Evolutionary conservation across 2,888 invertebrate genomes (phyloP), one percentile per base, ranked within the genome.

Genomic region (Prosopocoilus inquinatus): DNA sequence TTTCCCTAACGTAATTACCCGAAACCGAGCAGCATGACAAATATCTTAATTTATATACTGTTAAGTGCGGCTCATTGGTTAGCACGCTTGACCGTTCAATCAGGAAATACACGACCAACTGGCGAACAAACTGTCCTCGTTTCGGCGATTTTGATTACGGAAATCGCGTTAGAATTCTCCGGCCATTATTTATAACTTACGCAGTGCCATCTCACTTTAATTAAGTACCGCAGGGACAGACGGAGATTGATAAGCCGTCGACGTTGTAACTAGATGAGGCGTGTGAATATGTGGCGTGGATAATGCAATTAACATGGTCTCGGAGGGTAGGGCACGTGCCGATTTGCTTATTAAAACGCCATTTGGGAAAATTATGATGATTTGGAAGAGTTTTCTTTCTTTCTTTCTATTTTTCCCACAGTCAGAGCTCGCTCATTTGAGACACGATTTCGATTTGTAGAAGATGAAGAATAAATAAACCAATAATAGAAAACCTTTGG

Each of bases 231-330:
- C 34, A 32, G 48, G 13, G 41, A 16, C n/a, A 43, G 35, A 47
- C 28, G 43, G 53, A 47, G 47, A 53, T 53, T 53, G 53, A 48
- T 53, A 47, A 53, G 41, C 48, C 43, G 34, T 35, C 15, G 16
- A 47, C 13, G 47, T 43, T 47, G 36, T 53, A 39, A 53, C 67
- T 70, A 68, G 71, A 73, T 72, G 74, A 71, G 70, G 72, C 75
- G 74, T 74, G 74, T 70, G 73, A 74, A 74, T 70, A 70, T 71
- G 72, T 67, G 71, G 74, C 74, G 68, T 66, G 65, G 60, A 70
- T 72, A 75, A 76, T 70, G 68, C 69, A 72, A 75, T 76, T 76
- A 75, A 67, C 70, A 69, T 67, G 70, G 67, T 64, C 60, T 63
- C 65, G 46, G 28, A 32, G 20, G 15, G 46, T n/a, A 12, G 28